Evolutionary conservation across 2,797 vertebrate genomes (phyloP), one percentile per base, ranked within the genome.

Genomic region (Fistularia commersonii): DNA sequence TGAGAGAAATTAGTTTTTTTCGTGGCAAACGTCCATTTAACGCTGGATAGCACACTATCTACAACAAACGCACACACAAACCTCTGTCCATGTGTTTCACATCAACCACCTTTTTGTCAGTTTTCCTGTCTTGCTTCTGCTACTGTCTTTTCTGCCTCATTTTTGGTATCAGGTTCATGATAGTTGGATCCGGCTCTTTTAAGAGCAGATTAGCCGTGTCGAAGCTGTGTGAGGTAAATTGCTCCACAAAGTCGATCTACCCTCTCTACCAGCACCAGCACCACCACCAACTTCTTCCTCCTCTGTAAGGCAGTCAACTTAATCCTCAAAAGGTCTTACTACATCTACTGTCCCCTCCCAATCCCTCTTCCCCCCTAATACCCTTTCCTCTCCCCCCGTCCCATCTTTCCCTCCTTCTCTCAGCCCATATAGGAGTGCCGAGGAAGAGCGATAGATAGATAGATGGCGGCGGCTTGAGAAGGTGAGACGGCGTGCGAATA

Each of bases 141-240:
- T 63, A 48, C 69, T 67, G 69, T 70, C 43, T 44, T 62, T 48
- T 55, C 53, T 57, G 61, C 48, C 67, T 48, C 67, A 67, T 56
- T 64, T 69, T 71, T 8, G 52, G 83, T 87, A 89, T 91, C 84
- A 90, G 85, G 87, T 87, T 88, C 86, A 87, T 83, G 78, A 72
- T 77, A 73, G 79, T 72, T 83, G 88, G 88, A 91, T 91, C 89
- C 89, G 81, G 82, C 79, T 83, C 81, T 86, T 90, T 91, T 90
- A 89, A 90, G 70, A 87, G 84, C 70, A 84, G 90, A 90, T 91
- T 90, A 90, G 84, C 83, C 65, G 84, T 88, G 87, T 89, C 72
- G 78, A 76, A 87, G 87, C 73, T 58, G 79, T 90, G 90, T 85
- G 84, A 89, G 88, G 87, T 87, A 89, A 90, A 90, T 90, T 88